Evolutionary conservation across 2,797 vertebrate species (phyloP), one percentile per base, ranked within the genome.

Genomic region (Melanotaenia boesemani): DNA sequence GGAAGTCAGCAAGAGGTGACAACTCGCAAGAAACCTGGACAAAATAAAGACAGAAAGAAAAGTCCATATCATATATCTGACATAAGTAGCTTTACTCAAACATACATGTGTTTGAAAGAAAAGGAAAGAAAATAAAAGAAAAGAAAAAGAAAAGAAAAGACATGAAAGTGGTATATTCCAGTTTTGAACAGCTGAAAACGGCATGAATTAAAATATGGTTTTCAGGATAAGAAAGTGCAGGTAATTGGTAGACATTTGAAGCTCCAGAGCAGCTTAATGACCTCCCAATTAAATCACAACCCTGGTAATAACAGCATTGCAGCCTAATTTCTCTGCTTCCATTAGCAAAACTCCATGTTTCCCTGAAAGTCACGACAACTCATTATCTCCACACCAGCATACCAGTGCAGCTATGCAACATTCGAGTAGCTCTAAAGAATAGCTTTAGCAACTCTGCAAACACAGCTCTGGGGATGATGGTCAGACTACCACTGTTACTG

Each of bases 211-310:
- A 84, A 80, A 79, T 30, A 74, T 37, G 50, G 46, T 60, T 71
- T 76, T 57, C 57, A 54, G 48, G 56, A 74, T 79, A 56, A 32
- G 34, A 57, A 81, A 54, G 74, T 52, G 67, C 39, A 46, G 59
- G 48, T 75, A 82, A 85, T 77, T 84, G 68, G 57, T 68, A 13
- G 84, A 83, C 65, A 73, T 86, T 70, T 86, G 86, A 83, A 67
- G 66, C 74, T 77, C 41, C n/a, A 32, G 73, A 36, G 72, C 65
- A 41, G 44, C 74, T 64, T 63, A 77, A 81, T 74, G 76, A 68
- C 60, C 60, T 55, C 44, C 77, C 77, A 89, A 89, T 91, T 91
- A 90, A 63, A 59, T 70, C 69, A 13, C 36, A 7, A 70, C 67
- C 7, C 79, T 84, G 84, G 82, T 82, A 79, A 78, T 83, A 71